Conservation (phyloP, 2,113 vertebrate genomes). For the Cricetomys ansorgei region DNA sequence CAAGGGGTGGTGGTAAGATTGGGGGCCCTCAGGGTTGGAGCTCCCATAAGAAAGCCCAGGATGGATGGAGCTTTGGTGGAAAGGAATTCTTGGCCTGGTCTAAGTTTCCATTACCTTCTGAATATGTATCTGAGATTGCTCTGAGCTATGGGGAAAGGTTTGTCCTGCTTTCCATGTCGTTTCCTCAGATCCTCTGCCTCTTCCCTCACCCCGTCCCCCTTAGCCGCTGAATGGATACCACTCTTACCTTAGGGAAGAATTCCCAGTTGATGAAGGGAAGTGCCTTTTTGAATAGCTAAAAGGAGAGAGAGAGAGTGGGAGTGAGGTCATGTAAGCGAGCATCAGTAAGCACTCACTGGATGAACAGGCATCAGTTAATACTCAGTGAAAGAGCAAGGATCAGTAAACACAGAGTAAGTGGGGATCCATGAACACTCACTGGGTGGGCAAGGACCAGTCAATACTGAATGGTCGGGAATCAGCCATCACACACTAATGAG, state of each 20-base stretch:
- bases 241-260: constrained; percentile 77
- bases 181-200: not conserved
- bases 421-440: too few relatives aligned
- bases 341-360: not conserved
- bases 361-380: not conserved
- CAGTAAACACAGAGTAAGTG: too few relatives aligned
- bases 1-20: not conserved
- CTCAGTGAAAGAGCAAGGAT: not conserved
- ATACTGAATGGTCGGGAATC: not conserved
- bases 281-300: constrained; percentile 74
- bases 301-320: not conserved
- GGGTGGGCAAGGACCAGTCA: not conserved
- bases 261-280: constrained; percentile 82
- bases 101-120: not conserved
- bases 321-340: not conserved
- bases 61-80: not conserved
- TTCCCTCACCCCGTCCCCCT: not conserved
- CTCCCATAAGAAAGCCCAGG: not conserved
- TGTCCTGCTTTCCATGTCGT: not conserved
- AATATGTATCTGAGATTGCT: not conserved
- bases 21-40: not conserved
- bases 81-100: not conserved
- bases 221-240: not conserved
- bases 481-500: not conserved
- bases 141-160: not conserved